Base-by-base conservation (phyloP, 2,888 invertebrate genomes). In the Mechanitis messenoides region DNA sequence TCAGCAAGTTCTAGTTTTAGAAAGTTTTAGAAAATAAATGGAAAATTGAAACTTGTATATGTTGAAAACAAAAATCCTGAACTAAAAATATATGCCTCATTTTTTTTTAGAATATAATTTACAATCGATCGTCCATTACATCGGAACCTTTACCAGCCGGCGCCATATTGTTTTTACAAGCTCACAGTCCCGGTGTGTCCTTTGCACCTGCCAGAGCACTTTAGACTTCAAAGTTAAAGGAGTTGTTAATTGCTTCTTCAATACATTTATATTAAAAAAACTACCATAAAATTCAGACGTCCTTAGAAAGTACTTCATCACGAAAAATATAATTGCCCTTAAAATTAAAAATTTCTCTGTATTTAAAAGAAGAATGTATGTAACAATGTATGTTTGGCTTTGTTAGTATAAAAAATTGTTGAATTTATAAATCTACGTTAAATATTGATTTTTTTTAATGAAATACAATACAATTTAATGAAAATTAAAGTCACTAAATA, bases 101-200 rank as follows among this genome's bases (percentile, higher is more conserved):
- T 42, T 42, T 42, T 11, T 50, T 31, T 31, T 31, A 50, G 28
- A 50, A 31, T 11, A 11, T 7, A 31, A 9, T 6, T 50, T 11
- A 50, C 9, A 50, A 50, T 50, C 28, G 11, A 31, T 11, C 28
- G 9, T 31, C 28, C 28, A 3, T 50, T 31, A 31, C 31, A 31
- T 50, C 28, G 31, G 31, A 50, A 62, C 59, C 47, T 45, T 45
- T 60, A 59, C 45, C 72, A 68, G 70, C 75, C 71, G 76, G 79
- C 74, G 70, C 80, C 81, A 80, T 84, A 85, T 80, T 83, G 82
- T 81, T 76, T 84, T 84, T 84, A 85, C 83, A 85, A 81, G 82
- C 77, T 77, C 69, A 69, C 75, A 71, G 75, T 76, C 76, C 79
- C 77, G 72, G 72, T 70, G 53, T 65, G 74, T 67, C 64, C 61